A percentile compares a stretch with the other conserved stretches of the same genome.
phyloP scores from a whole-genome alignment of 2,113 vertebrate genomes.

The Phoenicopterus ruber region DNA sequence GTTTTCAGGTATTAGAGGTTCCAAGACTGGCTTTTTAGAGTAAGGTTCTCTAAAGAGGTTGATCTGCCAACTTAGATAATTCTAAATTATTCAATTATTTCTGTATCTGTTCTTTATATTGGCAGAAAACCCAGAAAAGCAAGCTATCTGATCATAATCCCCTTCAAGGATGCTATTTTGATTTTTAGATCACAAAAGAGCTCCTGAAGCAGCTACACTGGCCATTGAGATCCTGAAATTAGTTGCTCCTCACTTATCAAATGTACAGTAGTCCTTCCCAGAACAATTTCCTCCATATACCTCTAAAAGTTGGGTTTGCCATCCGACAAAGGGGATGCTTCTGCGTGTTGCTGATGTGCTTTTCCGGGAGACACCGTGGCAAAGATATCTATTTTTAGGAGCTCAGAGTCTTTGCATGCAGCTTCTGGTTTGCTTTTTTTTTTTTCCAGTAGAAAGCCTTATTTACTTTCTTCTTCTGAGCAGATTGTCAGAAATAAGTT shows the following conservation, averaged over 20 bases:
- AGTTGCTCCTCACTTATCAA: not conserved
- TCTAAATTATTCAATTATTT: not conserved
- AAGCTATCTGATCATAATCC: not conserved
- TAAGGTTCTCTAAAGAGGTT: not conserved
- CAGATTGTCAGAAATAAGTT: not conserved
- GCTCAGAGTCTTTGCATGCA: not conserved
- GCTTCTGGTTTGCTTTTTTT: not conserved
- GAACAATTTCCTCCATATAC: not conserved
- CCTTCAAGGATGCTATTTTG: not conserved
- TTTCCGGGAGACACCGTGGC: not conserved
- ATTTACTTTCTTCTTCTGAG: not conserved
- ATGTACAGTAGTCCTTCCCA: not conserved
- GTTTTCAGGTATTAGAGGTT: not conserved
- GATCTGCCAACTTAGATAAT: not conserved
- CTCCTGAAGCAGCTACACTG: not conserved
- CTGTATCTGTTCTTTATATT: not conserved
- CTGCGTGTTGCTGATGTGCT: not conserved
- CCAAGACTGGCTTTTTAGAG: not conserved
- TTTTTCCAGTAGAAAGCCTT: not conserved
- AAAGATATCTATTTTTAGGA: not conserved
- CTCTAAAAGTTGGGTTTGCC: not conserved
- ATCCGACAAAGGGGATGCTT: not conserved
- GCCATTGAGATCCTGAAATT: not conserved
- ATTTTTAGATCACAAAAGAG: not conserved
- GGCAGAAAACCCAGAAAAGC: not conserved